phyloP scores from a whole-genome alignment of 1,140 invertebrate species.

The Bombus waltoni region DNA sequence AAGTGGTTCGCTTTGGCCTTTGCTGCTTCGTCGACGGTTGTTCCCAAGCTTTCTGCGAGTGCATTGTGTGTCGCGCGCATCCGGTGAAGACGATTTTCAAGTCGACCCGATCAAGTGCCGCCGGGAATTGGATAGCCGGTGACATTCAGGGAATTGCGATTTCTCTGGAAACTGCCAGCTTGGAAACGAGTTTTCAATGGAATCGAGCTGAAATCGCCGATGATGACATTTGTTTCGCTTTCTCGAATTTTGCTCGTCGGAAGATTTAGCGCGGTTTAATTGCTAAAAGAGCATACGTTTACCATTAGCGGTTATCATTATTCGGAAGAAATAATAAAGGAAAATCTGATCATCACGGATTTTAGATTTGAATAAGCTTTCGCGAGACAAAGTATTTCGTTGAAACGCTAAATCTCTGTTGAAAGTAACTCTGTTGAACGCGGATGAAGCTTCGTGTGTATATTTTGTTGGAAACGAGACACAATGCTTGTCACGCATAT shows the following conservation, averaged over 20 bases:
- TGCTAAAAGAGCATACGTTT: neutral
- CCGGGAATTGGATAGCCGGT: neutral
- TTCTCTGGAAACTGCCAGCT: neutral
- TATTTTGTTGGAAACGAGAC: neutral
- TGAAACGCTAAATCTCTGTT: too few species aligned
- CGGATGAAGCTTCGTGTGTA: neutral
- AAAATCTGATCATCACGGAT: neutral
- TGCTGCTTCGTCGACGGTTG: neutral
- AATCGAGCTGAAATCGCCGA: neutral
- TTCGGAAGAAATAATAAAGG: neutral
- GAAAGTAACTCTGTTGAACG: too few species aligned
- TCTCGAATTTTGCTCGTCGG: neutral
- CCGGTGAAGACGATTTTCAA: slow-evolving; percentile 12
- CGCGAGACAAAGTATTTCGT: neutral
- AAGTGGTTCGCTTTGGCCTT: slow-evolving; percentile 12
- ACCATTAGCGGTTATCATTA: neutral
- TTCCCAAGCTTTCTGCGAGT: neutral
- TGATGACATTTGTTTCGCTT: neutral
- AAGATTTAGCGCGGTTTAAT: neutral
- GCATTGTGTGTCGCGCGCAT: neutral
- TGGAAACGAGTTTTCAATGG: neutral
- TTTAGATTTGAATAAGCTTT: too few species aligned
- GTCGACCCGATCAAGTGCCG: neutral
- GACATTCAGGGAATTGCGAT: neutral
- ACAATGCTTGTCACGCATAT: neutral